Evolutionary conservation across 1,140 invertebrate species (phyloP), one percentile per base, ranked within the genome.

Genomic region (Listronotus bonariensis): DNA sequence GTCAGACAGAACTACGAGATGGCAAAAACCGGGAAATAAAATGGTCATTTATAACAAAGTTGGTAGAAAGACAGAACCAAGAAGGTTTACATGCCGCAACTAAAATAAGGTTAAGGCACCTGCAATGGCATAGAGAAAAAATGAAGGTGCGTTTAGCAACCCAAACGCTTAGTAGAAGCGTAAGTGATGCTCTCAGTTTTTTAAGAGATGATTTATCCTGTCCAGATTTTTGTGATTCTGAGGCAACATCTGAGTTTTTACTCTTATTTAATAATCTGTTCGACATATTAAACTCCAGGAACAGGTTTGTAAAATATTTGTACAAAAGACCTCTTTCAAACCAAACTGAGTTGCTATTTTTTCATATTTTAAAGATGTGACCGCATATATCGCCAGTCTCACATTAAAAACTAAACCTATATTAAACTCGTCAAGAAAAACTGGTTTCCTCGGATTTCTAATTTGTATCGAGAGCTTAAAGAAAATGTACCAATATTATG

Each of bases 361-460:
- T 58, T 40, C 57, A 18, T 65, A 31, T 55, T 48, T 68, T 36
- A 15, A 68, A 53, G 26, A 38, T 43, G 42, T 64, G 3, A 34
- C 48, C 45, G 14, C 68, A 40, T 70, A 68, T 68, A 42, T 73
- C 59, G 18, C 20, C n/a, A 34, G 62, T 11, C 52, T 73, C 55
- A 69, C 45, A 32, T 51, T 63, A 14, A 43, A 43, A 38, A 38
- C 51, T 42, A 63, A 18, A 11, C 31, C 49, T 18, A 56, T 63
- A 9, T 34, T 70, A 31, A 46, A 67, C 51, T 51, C 60, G 36
- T 40, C 31, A 31, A 54, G 61, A 46, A 71, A 73, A 68, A 61
- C 58, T 9, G 76, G 74, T 40, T 79, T 77, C 63, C 36, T 74
- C 26, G 76, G 73, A 7, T 71, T 77, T 20, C 59, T 74, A 48